A percentile compares a stretch with the other conserved stretches of the same genome.
These are phyloP conservation scores for Thrips palmi DNA, from an alignment of 1,140 invertebrate species.

Conservation along the genomic window DNA sequence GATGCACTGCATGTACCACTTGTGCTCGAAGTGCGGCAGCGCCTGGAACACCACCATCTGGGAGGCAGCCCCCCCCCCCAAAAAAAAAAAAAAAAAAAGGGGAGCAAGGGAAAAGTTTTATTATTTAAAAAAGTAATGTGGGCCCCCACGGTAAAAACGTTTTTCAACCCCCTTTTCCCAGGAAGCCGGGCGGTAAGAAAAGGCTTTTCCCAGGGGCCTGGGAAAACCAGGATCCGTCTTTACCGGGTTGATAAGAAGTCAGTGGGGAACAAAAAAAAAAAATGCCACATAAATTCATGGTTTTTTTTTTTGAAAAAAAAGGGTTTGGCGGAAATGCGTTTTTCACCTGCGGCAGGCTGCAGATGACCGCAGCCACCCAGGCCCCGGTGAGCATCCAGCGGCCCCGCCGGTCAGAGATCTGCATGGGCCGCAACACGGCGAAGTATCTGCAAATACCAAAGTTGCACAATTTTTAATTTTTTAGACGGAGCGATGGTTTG, in stretches of 20 bases:
- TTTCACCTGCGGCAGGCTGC: constrained; percentile 66
- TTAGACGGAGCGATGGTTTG: neutral
- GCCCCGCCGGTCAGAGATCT: constrained; percentile 46
- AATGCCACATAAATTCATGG: too few species aligned
- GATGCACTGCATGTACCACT: constrained; percentile 66
- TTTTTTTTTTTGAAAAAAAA: constrained; percentile 1
- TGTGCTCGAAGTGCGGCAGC: constrained; percentile 49
- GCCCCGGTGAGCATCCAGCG: constrained; percentile 51
- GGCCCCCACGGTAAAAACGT: too few species aligned
- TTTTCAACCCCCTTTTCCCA: too few species aligned
- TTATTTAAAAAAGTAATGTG: too few species aligned
- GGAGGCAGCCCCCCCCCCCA: too few species aligned
- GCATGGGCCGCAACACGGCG: constrained; percentile 61
- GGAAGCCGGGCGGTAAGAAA: too few species aligned
- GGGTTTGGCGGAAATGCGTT: too few species aligned
- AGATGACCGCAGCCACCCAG: constrained; percentile 59
- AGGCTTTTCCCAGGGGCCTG: too few species aligned
- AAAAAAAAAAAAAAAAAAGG: constrained; percentile 14
- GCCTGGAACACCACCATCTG: constrained; percentile 64
- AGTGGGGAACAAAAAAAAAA: too few species aligned
- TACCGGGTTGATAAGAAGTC: too few species aligned
- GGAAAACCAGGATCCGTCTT: too few species aligned
- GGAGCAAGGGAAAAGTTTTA: constrained; percentile 2
- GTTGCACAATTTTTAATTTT: neutral
- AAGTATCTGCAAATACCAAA: constrained; percentile 54